Base-by-base conservation (phyloP, 2,888 invertebrate genomes). In the Sminthurides aquaticus region DNA sequence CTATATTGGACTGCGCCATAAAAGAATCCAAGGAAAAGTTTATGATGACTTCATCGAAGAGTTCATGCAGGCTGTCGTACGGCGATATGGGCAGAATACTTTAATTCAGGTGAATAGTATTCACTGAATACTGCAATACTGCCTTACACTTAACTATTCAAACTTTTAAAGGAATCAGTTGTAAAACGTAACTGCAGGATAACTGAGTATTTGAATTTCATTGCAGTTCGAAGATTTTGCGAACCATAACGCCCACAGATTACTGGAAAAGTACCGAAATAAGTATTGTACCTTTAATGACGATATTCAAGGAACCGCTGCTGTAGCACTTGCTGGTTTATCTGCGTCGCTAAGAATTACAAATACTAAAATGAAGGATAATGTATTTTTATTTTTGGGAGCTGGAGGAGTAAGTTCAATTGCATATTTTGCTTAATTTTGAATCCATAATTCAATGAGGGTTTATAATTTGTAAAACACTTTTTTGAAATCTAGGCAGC, bases 141-240 rank as follows among this genome's bases (percentile, higher is more conserved):
- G 54, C 15, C 20, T 54, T 11, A 43, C 48, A 43, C 18, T 15
- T 43, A 43, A 15, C 11, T 11, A 43, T 43, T 43, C 11, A 43
- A 15, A 18, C 11, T 18, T 15, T 15, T 43, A 43, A 15, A 43
- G 11, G 48, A 18, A 43, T 43, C 18, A 18, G 18, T 18, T 43
- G 48, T 18, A 18, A 18, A 11, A 43, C 18, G 11, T 43, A 15
- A 43, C 48, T 43, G 48, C 48, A 43, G 11, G 18, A 18, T n/a
- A n/a, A n/a, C n/a, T n/a, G n/a, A n/a, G n/a, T n/a, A n/a, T n/a
- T n/a, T n/a, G n/a, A n/a, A n/a, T n/a, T 34, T 34, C 15, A 15
- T 80, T 87, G 59, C 85, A 95, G 82, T 99, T 98, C 81, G 99
- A 99, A 82, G 99, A 99, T 82, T 99, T 99, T 79, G 99, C 89